phyloP scores from a whole-genome alignment of 2,797 vertebrate genomes.

The Pangasius mekongensis region DNA sequence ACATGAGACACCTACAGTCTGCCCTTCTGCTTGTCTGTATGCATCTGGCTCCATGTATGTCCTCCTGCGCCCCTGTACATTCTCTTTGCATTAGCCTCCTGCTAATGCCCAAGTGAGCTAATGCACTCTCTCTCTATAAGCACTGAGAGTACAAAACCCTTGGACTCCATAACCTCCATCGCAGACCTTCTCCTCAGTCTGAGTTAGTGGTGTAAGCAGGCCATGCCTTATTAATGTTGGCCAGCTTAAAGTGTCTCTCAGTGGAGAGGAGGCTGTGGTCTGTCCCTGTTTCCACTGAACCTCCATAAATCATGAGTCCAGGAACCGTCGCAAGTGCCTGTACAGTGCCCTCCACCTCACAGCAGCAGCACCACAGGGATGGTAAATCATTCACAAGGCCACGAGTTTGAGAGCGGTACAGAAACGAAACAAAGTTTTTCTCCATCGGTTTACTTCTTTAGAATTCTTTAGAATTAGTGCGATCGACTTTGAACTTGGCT shows the following conservation, averaged over 20 bases:
- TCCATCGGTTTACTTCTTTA: not conserved
- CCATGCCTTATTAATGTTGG: conserved; percentile 58
- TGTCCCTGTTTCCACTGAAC: conserved; percentile 42
- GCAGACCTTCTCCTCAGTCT: conserved; percentile 7
- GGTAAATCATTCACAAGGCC: conserved; percentile 65
- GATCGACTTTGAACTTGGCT: not conserved
- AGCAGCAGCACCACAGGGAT: conserved; percentile 51
- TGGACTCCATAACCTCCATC: conserved; percentile 17
- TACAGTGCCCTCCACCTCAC: conserved; percentile 27
- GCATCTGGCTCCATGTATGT: conserved; percentile 30
- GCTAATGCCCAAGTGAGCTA: conserved; percentile 8
- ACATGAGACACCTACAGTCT: conserved; percentile 38
- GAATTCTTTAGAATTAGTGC: not conserved
- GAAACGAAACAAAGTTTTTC: conserved; percentile 42
- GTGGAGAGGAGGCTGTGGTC: conserved; percentile 43
- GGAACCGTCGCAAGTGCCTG: conserved; percentile 38
- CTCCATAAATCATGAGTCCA: conserved; percentile 62
- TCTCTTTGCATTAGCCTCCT: conserved; percentile 23
- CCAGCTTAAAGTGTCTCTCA: conserved; percentile 45
- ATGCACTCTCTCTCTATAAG: conserved; percentile 18
- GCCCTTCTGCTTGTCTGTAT: conserved; percentile 20
- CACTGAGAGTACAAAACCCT: conserved; percentile 3
- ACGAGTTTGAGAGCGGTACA: conserved; percentile 44
- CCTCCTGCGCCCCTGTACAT: conserved; percentile 2
- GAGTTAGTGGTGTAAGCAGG: conserved; percentile 19